phyloP scores from a whole-genome alignment of 2,113 vertebrate genomes.

The Paradisaea rubra region DNA sequence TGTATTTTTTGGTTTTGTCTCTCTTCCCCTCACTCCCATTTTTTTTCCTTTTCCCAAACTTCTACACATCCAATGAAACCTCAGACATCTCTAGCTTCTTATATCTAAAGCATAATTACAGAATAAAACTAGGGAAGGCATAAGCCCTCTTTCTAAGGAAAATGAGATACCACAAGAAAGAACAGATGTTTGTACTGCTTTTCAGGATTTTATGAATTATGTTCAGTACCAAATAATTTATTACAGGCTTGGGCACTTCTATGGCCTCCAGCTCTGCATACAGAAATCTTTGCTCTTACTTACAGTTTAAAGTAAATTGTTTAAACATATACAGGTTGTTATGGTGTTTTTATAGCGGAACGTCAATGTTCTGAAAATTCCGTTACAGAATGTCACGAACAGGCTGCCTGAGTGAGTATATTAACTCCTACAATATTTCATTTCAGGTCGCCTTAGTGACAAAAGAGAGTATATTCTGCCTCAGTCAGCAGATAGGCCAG shows the following conservation, averaged over 20 bases:
- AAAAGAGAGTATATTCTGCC: neutral
- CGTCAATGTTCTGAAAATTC: neutral
- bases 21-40: fast-evolving
- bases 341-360: neutral
- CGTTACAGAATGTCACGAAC: fast-evolving
- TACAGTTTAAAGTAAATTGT: neutral
- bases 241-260: neutral
- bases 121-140: neutral
- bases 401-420: neutral
- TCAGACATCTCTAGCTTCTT: neutral
- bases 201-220: neutral
- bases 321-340: neutral
- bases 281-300: neutral
- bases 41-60: neutral
- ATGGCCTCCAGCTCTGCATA: neutral
- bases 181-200: neutral
- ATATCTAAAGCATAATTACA: neutral
- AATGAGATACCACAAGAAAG: neutral
- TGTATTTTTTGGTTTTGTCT: neutral
- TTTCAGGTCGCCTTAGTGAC: neutral
- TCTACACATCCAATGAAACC: neutral
- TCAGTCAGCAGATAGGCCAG: neutral
- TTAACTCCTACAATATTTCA: neutral
- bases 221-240: neutral
- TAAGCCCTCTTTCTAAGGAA: neutral